Evolutionary conservation across 53 echinoderm and acorn worm species (phyloP).

Genomic region (Crossaster papposus): DNA sequence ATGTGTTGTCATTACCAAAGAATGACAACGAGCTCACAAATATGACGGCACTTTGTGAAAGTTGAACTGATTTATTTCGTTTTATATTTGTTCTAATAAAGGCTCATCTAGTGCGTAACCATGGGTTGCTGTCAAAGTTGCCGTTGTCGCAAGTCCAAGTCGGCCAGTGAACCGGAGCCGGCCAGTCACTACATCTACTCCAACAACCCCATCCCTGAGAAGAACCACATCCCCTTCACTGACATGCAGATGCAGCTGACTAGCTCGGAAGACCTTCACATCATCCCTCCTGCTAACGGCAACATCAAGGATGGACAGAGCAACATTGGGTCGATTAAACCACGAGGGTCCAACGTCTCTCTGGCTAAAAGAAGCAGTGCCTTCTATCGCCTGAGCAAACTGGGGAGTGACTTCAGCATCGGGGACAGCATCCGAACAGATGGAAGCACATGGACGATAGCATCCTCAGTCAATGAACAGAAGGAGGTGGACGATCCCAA

Average conservation of each 20-base stretch:
- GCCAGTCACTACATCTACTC: conserved; percentile 88
- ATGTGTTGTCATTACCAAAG: no score
- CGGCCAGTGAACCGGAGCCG: conserved; percentile 68
- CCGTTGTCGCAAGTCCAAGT: conserved; percentile 68
- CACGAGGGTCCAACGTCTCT: conserved; percentile 82
- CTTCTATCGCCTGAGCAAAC: conserved; percentile 90
- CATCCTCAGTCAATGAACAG: conserved; percentile 79
- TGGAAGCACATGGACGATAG: conserved; percentile 94
- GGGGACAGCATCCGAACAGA: conserved; percentile 87
- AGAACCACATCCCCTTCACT: conserved; percentile 73
- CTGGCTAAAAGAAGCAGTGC: conserved; percentile 85
- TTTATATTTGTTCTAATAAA: not conserved
- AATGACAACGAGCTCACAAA: no score
- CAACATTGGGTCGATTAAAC: conserved; percentile 51
- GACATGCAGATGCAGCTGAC: conserved; percentile 76
- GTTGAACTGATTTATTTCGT: not conserved
- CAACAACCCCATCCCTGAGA: conserved; percentile 68
- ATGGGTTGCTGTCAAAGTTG: conserved; percentile 99
- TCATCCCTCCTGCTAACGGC: conserved; percentile 54
- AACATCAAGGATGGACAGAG: conserved; percentile 59
- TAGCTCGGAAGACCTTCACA: conserved; percentile 42
- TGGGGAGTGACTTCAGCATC: conserved; percentile 88
- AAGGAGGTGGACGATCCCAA: conserved; percentile 95
- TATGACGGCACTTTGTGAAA: no score
- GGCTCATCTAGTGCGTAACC: conserved; percentile 45